Evolutionary conservation across 1,140 invertebrate species (phyloP).

Genomic region (Coptotermes formosanus): DNA sequence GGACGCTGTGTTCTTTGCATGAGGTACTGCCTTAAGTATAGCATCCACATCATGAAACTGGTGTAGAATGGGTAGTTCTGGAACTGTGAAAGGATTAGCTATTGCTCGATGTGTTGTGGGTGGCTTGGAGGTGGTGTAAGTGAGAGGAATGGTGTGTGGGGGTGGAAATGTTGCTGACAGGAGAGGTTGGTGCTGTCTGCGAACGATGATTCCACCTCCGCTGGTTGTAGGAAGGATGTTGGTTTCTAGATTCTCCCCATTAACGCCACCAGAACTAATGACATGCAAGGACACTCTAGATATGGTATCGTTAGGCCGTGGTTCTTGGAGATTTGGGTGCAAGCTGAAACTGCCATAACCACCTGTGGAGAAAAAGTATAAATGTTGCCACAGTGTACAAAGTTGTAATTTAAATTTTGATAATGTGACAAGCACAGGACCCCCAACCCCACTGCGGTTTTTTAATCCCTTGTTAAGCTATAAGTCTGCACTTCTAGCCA

Average conservation of each 20-base stretch:
- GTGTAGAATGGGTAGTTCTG: constrained; percentile 21
- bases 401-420: no score
- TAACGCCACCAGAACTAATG: neutral
- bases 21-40: neutral
- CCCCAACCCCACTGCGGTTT: no score
- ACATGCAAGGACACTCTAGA: neutral
- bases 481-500: no score
- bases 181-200: neutral
- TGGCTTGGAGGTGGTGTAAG: neutral
- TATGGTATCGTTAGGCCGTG: neutral
- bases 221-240: neutral
- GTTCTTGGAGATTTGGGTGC: neutral
- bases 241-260: neutral
- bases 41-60: constrained; percentile 12
- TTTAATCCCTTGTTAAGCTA: no score
- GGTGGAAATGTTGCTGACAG: neutral
- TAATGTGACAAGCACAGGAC: no score
- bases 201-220: neutral
- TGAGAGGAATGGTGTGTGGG: neutral
- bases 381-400: no score
- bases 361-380: neutral
- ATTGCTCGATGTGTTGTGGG: neutral
- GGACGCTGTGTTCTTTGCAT: neutral
- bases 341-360: constrained; percentile 7
- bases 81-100: constrained; percentile 13